Conservation (phyloP, 2,113 vertebrate genomes). For the Pan troglodytes region NHGRI_mPanTro3-v2.1_pri NC_072419.2:7854501-7855000, state of each 20-base stretch:
- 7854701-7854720: background rate
- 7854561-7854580: background rate
- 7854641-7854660: background rate
- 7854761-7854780: background rate
- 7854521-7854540: background rate
- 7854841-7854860: background rate
- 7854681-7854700: background rate
- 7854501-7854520: background rate
- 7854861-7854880: background rate
- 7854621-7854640: background rate
- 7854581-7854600: background rate
- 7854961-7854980: background rate
- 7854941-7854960: background rate
- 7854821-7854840: background rate
- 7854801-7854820: background rate
- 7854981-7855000: background rate
- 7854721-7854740: background rate
- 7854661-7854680: background rate
- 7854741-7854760: background rate
- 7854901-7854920: background rate
- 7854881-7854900: background rate
- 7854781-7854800: background rate
- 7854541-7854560: background rate
- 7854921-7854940: background rate
- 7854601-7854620: background rate